A percentile compares a stretch with the other conserved stretches of the same genome.
Conservation (phyloP, 2,113 vertebrate species). For the Ondatra zibethicus region DNA sequence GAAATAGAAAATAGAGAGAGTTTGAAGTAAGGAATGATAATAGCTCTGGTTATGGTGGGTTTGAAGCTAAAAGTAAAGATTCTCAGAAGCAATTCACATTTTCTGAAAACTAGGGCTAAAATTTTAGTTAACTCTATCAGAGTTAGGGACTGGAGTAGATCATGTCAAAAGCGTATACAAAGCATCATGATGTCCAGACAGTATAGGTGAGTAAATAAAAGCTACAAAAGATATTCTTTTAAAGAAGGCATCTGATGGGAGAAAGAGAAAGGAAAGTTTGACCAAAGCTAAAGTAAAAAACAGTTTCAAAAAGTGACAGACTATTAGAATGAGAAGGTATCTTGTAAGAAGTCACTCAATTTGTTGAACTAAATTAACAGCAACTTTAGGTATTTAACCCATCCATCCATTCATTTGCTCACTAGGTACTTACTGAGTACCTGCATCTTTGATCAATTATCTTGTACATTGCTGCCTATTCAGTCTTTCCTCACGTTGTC, state of each 20-base stretch:
- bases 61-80: background rate
- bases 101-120: background rate
- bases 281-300: background rate
- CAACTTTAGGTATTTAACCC: background rate
- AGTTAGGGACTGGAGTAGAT: background rate
- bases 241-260: background rate
- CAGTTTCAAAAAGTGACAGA: background rate
- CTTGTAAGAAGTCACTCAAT: background rate
- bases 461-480: background rate
- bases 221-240: background rate
- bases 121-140: background rate
- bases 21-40: background rate
- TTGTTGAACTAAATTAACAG: slow-evolving; percentile 20
- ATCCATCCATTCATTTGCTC: no score
- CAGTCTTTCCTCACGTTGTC: background rate
- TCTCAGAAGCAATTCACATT: background rate
- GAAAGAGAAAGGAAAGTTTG: background rate
- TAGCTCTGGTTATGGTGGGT: background rate
- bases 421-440: background rate
- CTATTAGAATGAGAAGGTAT: background rate
- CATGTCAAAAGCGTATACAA: background rate
- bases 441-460: background rate
- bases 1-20: background rate
- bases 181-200: background rate
- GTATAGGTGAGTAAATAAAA: background rate